Base-by-base conservation (phyloP, 2,888 invertebrate genomes). In the Drosophila dives region DNA sequence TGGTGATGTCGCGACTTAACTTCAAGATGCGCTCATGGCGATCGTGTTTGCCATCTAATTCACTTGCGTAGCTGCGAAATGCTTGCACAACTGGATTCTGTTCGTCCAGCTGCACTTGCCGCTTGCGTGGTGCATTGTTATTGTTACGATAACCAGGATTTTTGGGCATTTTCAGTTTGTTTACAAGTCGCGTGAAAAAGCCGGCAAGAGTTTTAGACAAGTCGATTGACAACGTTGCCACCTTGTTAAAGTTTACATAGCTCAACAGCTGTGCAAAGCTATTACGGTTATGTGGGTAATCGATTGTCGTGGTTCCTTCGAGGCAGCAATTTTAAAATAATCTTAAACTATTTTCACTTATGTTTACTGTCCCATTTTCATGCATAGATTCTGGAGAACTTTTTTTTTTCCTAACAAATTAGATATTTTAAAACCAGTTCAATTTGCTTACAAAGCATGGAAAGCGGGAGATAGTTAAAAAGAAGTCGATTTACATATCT, bases 11-110 rank as follows among this genome's bases (percentile, higher is more conserved):
- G 33, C 98, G 94, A 73, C 96, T 95, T 0, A 96, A 92, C 93
- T 98, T 98, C 0, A 98, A 95, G 36, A 98, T 94, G 51, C 97
- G 94, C 91, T 98, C 98, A 86, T 96, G 95, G 72, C 96, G 95
- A 92, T 98, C 98, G 86, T 98, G 97, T 77, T 96, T 96, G 1
- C 94, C 94, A 83, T 97, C 97, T 42, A 98, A 92, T 88, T 95
- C 95, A 0, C 89, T 68, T 0, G 96, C 94, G 85, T 95, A 96
- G n/a, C 92, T 91, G 79, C 94, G 94, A 91, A 97, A 97, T 4
- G 90, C 86, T 50, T 83, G 82, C 1, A 92, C 80, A 0, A 93
- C 77, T 4, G 92, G 91, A 77, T 91, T 92, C 8, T 89, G 81
- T 49, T 92, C 91, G 36, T 91, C 91, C 8, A 90, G 66, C 26